Percentiles rank a stretch among this genome's conserved stretches.
phyloP scores from a whole-genome alignment of 2,797 vertebrate genomes.

The Lateolabrax maculatus region DNA sequence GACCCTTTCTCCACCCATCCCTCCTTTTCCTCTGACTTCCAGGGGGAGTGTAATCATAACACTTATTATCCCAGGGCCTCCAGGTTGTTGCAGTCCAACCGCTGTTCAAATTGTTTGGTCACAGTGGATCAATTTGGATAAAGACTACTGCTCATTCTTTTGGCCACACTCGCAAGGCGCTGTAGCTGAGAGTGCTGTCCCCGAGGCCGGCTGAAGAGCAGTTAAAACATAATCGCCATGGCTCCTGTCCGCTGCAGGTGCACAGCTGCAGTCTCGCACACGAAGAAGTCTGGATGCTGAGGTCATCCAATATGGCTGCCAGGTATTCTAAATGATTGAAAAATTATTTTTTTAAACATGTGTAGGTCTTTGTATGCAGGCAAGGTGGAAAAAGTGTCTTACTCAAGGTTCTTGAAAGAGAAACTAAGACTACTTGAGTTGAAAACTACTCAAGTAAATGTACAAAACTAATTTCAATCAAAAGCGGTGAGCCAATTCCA shows the following conservation, averaged over 20 bases:
- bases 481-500: too few relatives aligned
- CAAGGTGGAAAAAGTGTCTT: not conserved
- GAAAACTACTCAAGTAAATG: not conserved
- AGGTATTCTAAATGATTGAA: constrained; percentile 29
- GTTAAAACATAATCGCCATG: constrained; percentile 36
- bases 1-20: constrained; percentile 38
- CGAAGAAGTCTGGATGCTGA: constrained; percentile 71
- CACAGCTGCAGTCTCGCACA: constrained; percentile 70
- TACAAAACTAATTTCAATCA: not conserved
- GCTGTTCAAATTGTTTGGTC: constrained; percentile 62
- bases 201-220: constrained; percentile 23
- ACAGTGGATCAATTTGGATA: constrained; percentile 58
- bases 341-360: not conserved
- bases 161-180: constrained; percentile 24
- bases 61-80: constrained; percentile 44
- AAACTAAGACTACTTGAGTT: not conserved
- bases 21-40: constrained; percentile 29
- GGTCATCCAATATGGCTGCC: constrained; percentile 77
- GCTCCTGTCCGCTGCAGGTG: constrained; percentile 71
- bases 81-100: constrained; percentile 47
- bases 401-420: not conserved
- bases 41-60: constrained; percentile 37
- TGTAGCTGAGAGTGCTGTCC: constrained; percentile 22
- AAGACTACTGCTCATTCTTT: constrained; percentile 47
- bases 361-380: not conserved